Percentiles rank a stretch among this genome's conserved stretches.
Evolutionary conservation across 1,140 invertebrate species (phyloP).

Genomic region (Panagrolaimus sp.): DNA sequence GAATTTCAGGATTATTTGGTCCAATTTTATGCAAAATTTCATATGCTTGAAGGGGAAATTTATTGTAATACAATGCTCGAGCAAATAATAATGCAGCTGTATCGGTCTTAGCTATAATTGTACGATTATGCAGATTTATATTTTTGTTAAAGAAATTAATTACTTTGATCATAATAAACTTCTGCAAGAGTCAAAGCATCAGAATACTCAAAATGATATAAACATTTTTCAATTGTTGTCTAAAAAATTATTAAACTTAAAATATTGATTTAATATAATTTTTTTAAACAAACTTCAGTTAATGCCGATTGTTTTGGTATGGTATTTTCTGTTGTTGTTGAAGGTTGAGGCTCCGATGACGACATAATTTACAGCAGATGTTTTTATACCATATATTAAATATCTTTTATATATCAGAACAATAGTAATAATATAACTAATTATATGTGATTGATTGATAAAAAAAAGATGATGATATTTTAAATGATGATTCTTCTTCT

Average conservation of each 20-base stretch:
- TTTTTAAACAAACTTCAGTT: too few species aligned
- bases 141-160: neutral
- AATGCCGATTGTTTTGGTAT: too few species aligned
- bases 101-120: slow-evolving; percentile 6
- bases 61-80: neutral
- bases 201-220: slow-evolving; percentile 5
- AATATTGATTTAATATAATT: too few species aligned
- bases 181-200: neutral
- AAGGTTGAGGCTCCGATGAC: too few species aligned
- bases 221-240: neutral
- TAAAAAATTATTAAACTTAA: neutral
- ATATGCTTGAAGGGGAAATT: neutral
- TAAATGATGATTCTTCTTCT: too few species aligned
- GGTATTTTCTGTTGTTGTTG: too few species aligned
- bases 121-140: neutral
- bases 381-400: too few species aligned
- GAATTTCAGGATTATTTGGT: neutral
- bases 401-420: too few species aligned
- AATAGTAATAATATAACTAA: too few species aligned
- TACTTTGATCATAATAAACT: slow-evolving; percentile 13
- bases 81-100: neutral
- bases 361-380: too few species aligned
- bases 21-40: neutral
- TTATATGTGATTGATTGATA: too few species aligned
- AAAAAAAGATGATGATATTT: too few species aligned